Evolutionary conservation across 2,113 vertebrate species (phyloP).

Genomic region (Rhipidura dahli): DNA sequence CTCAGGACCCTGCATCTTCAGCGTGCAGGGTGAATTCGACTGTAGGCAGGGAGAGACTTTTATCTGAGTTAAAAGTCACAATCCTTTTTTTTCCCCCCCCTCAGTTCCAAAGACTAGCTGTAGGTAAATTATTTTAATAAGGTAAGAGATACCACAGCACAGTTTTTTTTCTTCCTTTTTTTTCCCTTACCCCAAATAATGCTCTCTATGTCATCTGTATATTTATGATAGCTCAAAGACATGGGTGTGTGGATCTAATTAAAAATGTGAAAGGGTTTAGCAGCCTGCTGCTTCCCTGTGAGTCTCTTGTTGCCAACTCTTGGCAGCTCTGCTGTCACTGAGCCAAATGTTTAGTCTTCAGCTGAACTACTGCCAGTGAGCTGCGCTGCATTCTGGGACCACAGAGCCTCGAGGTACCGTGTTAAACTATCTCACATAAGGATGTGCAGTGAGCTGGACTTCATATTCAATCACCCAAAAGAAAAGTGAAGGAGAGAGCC

Average conservation of each 20-base stretch:
- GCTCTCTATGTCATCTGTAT: constrained; percentile 89
- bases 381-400: constrained; percentile 87
- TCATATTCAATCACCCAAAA: constrained; percentile 20
- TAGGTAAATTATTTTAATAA: constrained; percentile 74
- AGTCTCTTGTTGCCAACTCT: constrained; percentile 91
- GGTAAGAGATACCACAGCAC: constrained; percentile 58
- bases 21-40: background rate
- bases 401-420: constrained; percentile 69
- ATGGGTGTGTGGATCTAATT: constrained; percentile 99
- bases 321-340: constrained; percentile 94
- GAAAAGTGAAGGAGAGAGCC: constrained; percentile 33
- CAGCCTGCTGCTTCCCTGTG: constrained; percentile 89
- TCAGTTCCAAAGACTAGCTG: constrained; percentile 40
- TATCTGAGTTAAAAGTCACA: background rate
- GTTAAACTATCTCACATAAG: constrained; percentile 57
- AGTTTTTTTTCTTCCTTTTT: constrained; percentile 34
- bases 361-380: constrained; percentile 90
- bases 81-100: background rate
- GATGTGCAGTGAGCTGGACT: constrained; percentile 51
- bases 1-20: constrained; percentile 2
- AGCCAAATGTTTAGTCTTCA: constrained; percentile 98
- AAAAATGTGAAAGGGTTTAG: constrained; percentile 99
- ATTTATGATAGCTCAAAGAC: constrained; percentile 98
- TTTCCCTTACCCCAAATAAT: constrained; percentile 79
- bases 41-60: background rate